phyloP scores from a whole-genome alignment of 2,888 invertebrate species.

The Philereme transversata region DNA sequence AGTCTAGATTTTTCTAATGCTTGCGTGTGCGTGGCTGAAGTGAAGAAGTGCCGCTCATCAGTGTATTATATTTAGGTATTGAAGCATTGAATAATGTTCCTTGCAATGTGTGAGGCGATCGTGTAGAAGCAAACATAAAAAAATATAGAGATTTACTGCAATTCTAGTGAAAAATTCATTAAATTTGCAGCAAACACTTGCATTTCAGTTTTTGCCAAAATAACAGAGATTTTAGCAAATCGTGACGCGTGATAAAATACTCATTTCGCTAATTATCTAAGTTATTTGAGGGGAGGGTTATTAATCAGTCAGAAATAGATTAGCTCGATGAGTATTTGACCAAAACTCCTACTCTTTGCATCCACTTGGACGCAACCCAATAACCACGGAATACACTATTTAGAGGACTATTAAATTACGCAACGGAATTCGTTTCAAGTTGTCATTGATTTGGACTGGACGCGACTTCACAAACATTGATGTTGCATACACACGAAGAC shows the following conservation, averaged over 20 bases:
- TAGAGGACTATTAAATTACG: conserved; percentile 39
- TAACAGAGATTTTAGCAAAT: conserved; percentile 18
- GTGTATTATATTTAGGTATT: conserved; percentile 37
- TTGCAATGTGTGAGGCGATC: conserved; percentile 70
- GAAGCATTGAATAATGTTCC: conserved; percentile 73
- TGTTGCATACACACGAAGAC: conserved; percentile 15
- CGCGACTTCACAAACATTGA: conserved; percentile 40
- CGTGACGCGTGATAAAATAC: conserved; percentile 38
- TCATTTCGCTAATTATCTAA: conserved; percentile 47
- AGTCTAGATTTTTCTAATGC: conserved; percentile 24
- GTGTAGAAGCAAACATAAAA: conserved; percentile 65
- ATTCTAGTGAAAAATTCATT: conserved; percentile 37
- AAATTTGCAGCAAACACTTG: conserved; percentile 49
- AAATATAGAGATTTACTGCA: conserved; percentile 47
- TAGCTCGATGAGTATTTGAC: conserved; percentile 61
- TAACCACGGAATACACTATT: conserved; percentile 49
- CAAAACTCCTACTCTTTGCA: conserved; percentile 66
- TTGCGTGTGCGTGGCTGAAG: conserved; percentile 38
- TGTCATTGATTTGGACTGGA: conserved; percentile 25
- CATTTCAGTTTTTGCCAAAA: conserved; percentile 23
- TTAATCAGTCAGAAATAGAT: conserved; percentile 40
- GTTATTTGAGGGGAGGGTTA: conserved; percentile 25
- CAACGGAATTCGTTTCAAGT: conserved; percentile 35
- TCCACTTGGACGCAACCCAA: conserved; percentile 80
- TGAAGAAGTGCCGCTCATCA: conserved; percentile 36